Evolutionary conservation across 2,888 invertebrate species (phyloP), one percentile per base, ranked within the genome.

Genomic region (Tiliacea aurago): DNA sequence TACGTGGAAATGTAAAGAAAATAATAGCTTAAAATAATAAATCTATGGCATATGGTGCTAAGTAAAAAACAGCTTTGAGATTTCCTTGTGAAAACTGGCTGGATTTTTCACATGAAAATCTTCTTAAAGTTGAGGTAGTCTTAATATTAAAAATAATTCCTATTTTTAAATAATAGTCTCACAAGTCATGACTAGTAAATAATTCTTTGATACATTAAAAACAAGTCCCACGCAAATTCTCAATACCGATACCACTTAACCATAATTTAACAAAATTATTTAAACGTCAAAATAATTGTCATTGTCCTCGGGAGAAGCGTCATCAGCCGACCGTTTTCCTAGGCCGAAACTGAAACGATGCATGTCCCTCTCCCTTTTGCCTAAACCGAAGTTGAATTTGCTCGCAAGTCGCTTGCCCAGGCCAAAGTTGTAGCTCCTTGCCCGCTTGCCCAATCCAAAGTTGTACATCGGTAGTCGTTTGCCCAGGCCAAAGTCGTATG

Each of bases 341-440:
- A 97, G 92, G 13, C 97, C 97, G 83, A 97, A 97, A 71, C 94
- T 96, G 90, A 97, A 97, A 53, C 96, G 94, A 76, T 95, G 94
- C 85, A 95, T 88, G 82, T 96, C 94, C 63, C 95, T 88, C 91
- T 97, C 95, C 83, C 97, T 93, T 85, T 97, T 97, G 23, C 97
- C 97, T 33, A 97, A 91, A 33, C 97, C 97, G 88, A 97, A 96
- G 91, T 97, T 96, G 93, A 97, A 96, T 87, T 96, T 92, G 93
- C 93, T 92, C 43, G 85, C 86, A 92, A 91, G 87, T 2, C 97
- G 95, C 76, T 97, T 97, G 6, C 97, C 97, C 5, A 97, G 91
- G 1, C 97, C 97, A 84, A 97, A 97, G 82, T 95, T 95, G 92
- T 97, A 97, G 79, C 81, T 91, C 56, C 91, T 88, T 4, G 94